Evolutionary conservation across 2,797 vertebrate genomes (phyloP), one percentile per base, ranked within the genome.

Genomic region (Acanthopagrus latus): DNA sequence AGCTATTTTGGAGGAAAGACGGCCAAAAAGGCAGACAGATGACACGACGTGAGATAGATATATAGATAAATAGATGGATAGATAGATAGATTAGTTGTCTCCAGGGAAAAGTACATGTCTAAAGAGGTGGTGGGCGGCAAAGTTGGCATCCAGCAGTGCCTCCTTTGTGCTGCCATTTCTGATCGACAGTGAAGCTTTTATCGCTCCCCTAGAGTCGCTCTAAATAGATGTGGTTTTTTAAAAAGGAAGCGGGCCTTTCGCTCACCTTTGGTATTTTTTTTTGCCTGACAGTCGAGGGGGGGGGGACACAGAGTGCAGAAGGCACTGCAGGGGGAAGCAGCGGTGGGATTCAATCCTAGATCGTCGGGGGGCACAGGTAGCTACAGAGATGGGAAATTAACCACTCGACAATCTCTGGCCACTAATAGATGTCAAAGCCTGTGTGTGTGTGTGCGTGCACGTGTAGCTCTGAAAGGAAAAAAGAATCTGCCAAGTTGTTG

Each of bases 101-200:
- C 66, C 46, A 57, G 72, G 60, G 80, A 84, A 71, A 67, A 71
- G 74, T 29, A 23, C 43, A 20, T 17, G 62, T 81, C 85, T 48
- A 69, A 51, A 74, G 76, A 58, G 73, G 55, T 74, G 11, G 23
- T 23, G 44, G 76, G 83, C 77, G 78, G 81, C 59, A 69, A 59
- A 71, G 76, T 57, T 69, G 83, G 80, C 64, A 63, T 63, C 87
- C 87, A 81, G 80, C 85, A 14, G 89, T 5, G 89, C 64, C 64
- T 86, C 83, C 81, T 84, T 79, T 83, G 74, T 81, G 87, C 88
- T 84, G 86, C 86, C 85, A 84, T 81, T 91, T 88, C 74, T 85
- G 86, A 90, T 89, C 76, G 70, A 84, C 84, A 69, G 65, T 18
- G 65, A 82, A 43, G 86, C 87, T 91, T 93, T 92, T 89, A 89